Conservation (phyloP, 1,140 invertebrate genomes). For the Anastatus disparis region DNA sequence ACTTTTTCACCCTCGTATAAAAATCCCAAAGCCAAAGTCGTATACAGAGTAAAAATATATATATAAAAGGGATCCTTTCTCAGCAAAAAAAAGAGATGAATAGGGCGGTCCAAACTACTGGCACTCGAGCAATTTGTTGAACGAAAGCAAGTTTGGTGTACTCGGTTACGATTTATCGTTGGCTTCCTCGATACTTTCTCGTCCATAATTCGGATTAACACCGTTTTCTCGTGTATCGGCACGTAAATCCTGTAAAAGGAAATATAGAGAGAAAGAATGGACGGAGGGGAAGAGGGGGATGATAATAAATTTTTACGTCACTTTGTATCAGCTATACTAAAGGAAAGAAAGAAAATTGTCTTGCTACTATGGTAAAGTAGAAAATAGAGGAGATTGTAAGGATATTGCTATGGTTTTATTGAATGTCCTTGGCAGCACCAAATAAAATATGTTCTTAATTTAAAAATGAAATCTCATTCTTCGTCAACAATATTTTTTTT, state of each 20-base stretch:
- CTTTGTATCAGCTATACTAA: conserved; percentile 20
- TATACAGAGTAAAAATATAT: too few relatives aligned
- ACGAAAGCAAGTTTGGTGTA: conserved; percentile 8
- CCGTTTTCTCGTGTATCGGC: conserved; percentile 43
- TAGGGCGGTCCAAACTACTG: conserved; percentile 22
- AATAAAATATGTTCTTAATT: too few relatives aligned
- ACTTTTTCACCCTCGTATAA: conserved; percentile 33
- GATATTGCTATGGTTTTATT: conserved; percentile 2
- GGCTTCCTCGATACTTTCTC: conserved; percentile 33
- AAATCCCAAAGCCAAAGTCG: conserved; percentile 11
- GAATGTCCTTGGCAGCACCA: too few relatives aligned
- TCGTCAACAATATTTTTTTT: too few relatives aligned
- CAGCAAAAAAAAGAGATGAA: conserved; percentile 22
- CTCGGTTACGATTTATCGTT: conserved; percentile 37
- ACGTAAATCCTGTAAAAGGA: conserved; percentile 39
- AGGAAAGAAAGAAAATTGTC: conserved; percentile 13
- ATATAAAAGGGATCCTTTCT: conserved; percentile 8
- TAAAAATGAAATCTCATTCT: too few relatives aligned
- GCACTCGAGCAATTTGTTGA: conserved; percentile 41
- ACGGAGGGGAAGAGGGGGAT: too few relatives aligned
- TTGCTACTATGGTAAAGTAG: not conserved
- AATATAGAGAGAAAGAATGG: too few relatives aligned
- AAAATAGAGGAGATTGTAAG: not conserved
- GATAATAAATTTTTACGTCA: conserved; percentile 40
- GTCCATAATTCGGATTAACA: conserved; percentile 47